phyloP scores from a whole-genome alignment of 2,113 vertebrate species.

The Syrrhaptes paradoxus region DNA sequence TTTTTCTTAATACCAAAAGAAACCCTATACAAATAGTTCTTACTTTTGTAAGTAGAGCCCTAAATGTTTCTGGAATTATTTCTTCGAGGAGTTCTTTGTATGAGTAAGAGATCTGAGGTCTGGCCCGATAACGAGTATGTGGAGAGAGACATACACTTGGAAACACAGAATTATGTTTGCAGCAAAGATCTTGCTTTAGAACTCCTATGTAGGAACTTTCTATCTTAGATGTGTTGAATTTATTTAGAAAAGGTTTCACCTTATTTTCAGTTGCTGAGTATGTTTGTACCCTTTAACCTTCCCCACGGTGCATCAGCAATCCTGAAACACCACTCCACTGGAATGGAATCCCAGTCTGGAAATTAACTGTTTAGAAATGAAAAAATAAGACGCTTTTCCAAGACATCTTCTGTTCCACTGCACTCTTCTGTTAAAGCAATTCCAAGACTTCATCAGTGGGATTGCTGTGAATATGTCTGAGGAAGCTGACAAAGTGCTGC shows the following conservation, averaged over 20 bases:
- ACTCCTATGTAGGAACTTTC: background rate
- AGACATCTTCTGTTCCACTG: slow-evolving; percentile 5
- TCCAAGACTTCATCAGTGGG: background rate
- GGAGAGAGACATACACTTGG: background rate
- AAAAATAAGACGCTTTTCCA: slow-evolving; percentile 11
- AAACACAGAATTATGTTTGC: background rate
- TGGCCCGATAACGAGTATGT: background rate
- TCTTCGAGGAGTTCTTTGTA: background rate
- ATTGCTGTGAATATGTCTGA: slow-evolving; percentile 29
- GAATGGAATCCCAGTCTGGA: background rate
- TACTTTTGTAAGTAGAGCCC: background rate
- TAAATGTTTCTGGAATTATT: background rate
- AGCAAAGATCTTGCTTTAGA: background rate
- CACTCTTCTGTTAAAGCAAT: slow-evolving; percentile 57
- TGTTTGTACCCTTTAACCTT: background rate
- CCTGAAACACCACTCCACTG: background rate
- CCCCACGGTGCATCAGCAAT: background rate
- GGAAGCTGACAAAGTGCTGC: slow-evolving; percentile 46
- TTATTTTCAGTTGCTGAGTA: background rate
- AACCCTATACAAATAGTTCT: background rate
- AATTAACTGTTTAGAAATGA: slow-evolving; percentile 19
- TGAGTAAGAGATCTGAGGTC: background rate
- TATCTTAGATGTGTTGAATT: background rate
- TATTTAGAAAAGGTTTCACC: background rate
- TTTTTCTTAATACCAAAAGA: background rate